Evolutionary conservation across 2,888 invertebrate genomes (phyloP).

Genomic region (Agriopis marginaria): DNA sequence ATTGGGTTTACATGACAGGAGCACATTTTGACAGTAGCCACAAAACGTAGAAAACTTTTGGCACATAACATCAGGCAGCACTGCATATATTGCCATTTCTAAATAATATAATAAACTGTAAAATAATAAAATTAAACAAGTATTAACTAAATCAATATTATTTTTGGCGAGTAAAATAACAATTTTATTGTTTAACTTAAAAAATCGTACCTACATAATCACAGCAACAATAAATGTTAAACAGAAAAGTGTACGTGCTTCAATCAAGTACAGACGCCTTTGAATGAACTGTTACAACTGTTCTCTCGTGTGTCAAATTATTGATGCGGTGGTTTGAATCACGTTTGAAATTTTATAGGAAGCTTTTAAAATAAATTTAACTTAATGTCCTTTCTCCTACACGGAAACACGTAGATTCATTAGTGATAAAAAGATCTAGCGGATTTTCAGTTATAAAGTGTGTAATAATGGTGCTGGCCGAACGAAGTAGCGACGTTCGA

Average conservation of each 20-base stretch:
- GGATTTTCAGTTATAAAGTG: slow-evolving; percentile 62
- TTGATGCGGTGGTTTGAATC: slow-evolving; percentile 87
- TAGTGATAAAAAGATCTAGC: slow-evolving; percentile 50
- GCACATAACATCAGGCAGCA: no score
- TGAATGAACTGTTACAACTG: slow-evolving; percentile 62
- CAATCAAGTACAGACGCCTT: slow-evolving; percentile 72
- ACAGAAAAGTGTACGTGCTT: slow-evolving; percentile 26
- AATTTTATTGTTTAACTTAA: neutral
- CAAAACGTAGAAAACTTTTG: no score
- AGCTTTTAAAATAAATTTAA: slow-evolving; percentile 68
- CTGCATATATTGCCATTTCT: slow-evolving; percentile 55
- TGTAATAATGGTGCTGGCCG: slow-evolving; percentile 93
- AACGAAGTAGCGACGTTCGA: slow-evolving; percentile 94
- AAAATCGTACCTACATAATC: slow-evolving; percentile 18
- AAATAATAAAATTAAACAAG: neutral
- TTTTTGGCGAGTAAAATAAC: neutral
- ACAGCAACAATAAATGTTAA: neutral
- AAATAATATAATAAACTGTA: neutral
- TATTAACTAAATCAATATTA: neutral
- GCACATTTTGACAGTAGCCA: no score
- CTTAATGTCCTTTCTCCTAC: slow-evolving; percentile 55
- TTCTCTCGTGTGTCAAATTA: slow-evolving; percentile 80
- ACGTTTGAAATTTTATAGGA: slow-evolving; percentile 84
- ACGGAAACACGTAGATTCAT: slow-evolving; percentile 51
- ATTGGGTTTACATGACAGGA: no score